Evolutionary conservation across 2,797 vertebrate genomes (phyloP).

Genomic region (Sebastes flavidus): DNA sequence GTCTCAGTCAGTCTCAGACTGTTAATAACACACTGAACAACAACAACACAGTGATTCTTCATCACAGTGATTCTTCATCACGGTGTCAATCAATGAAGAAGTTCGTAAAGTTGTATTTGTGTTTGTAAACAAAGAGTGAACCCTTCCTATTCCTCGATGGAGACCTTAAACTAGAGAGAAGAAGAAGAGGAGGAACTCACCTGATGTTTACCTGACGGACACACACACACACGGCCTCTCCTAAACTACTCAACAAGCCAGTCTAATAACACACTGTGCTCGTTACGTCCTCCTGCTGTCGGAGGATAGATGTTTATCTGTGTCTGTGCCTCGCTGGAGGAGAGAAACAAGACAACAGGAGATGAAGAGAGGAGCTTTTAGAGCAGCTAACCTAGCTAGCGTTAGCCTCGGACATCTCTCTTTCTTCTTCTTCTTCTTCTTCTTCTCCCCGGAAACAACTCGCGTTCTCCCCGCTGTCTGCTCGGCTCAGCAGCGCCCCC

Average conservation of each 20-base stretch:
- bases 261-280: neutral
- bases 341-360: neutral
- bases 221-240: neutral
- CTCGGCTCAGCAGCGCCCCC: neutral
- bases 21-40: neutral
- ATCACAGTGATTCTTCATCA: neutral
- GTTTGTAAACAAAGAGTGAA: rapidly evolving
- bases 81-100: neutral
- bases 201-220: slow-evolving; percentile 41
- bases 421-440: slow-evolving; percentile 30
- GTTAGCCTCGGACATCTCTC: slow-evolving; percentile 45
- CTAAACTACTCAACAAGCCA: neutral
- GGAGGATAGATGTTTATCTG: rapidly evolving
- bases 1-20: too few relatives aligned
- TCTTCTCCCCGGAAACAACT: slow-evolving; percentile 24
- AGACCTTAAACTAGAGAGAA: rapidly evolving
- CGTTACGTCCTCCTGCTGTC: neutral
- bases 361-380: slow-evolving; percentile 10
- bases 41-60: neutral
- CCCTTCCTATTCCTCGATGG: rapidly evolving
- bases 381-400: slow-evolving; percentile 36
- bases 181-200: slow-evolving; percentile 31
- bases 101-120: slow-evolving; percentile 14
- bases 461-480: neutral
- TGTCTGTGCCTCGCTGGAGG: rapidly evolving